Percentiles rank a stretch among this genome's conserved stretches.
phyloP scores from a whole-genome alignment of 2,113 vertebrate species.

The Numenius arquata region DNA sequence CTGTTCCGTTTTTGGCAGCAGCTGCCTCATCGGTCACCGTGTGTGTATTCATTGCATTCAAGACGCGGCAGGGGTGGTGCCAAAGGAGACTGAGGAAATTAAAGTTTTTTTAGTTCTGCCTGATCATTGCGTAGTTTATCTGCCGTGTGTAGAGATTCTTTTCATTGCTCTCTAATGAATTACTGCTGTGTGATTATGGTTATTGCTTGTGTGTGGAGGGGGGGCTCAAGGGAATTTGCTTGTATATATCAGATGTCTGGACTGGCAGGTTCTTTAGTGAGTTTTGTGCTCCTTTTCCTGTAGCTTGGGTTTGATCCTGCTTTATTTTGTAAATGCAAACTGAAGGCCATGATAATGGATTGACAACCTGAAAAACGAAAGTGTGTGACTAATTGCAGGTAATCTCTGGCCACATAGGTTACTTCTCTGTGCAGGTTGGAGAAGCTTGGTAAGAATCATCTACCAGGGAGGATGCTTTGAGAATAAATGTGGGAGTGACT shows the following conservation, averaged over 20 bases:
- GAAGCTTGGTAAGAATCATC: not conserved
- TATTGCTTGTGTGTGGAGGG: not conserved
- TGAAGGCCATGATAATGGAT: not conserved
- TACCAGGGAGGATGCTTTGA: not conserved
- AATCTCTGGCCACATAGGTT: not conserved
- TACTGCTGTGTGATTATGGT: not conserved
- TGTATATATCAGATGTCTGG: not conserved
- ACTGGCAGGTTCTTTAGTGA: not conserved
- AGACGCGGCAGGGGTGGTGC: not conserved
- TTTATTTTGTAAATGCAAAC: not conserved
- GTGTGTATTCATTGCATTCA: accelerated
- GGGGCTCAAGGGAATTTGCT: not conserved
- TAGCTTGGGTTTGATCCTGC: not conserved
- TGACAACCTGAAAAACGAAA: not conserved
- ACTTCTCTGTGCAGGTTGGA: not conserved
- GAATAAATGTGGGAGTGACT: not conserved
- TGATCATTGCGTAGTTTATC: not conserved
- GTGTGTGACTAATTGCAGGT: not conserved
- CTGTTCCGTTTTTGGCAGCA: not conserved
- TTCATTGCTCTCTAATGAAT: slow-evolving; percentile 11
- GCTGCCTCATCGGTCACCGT: not conserved
- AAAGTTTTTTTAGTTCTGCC: not conserved
- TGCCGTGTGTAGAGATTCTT: not conserved
- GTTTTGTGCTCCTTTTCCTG: not conserved
- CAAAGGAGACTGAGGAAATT: not conserved